Conservation (phyloP, 2,888 invertebrate species). For the Eucera pruinosa region DNA sequence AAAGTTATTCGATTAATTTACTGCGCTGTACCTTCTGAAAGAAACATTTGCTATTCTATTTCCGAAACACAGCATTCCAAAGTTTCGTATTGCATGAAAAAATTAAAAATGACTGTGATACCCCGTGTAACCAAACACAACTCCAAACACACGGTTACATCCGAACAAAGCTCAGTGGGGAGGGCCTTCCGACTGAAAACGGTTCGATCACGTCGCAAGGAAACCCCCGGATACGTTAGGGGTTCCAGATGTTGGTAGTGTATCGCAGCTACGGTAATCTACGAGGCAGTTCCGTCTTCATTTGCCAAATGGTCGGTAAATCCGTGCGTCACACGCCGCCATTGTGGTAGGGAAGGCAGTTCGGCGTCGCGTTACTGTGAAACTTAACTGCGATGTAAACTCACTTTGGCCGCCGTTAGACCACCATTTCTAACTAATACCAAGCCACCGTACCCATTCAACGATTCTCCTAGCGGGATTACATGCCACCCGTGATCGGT, state of each 20-base stretch:
- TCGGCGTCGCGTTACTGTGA: slow-evolving; percentile 67
- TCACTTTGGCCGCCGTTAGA: slow-evolving; percentile 58
- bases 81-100: too few species aligned
- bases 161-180: too few species aligned
- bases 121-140: too few species aligned
- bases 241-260: slow-evolving; percentile 47
- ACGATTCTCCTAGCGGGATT: slow-evolving; percentile 62
- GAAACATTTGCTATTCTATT: too few species aligned
- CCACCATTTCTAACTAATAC: slow-evolving; percentile 63
- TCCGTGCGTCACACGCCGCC: slow-evolving; percentile 63
- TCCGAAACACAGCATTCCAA: too few species aligned
- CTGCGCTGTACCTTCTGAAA: too few species aligned
- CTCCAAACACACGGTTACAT: too few species aligned
- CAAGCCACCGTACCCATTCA: slow-evolving; percentile 60
- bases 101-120: too few species aligned
- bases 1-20: too few species aligned
- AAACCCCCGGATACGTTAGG: slow-evolving; percentile 21
- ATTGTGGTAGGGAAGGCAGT: slow-evolving; percentile 56
- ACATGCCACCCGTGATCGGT: slow-evolving; percentile 57
- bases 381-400: slow-evolving; percentile 77
- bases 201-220: slow-evolving; percentile 33
- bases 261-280: slow-evolving; percentile 69
- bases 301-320: slow-evolving; percentile 78
- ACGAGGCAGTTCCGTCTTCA: slow-evolving; percentile 77
- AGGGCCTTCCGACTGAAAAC: too few species aligned